Evolutionary conservation across 1,140 invertebrate species (phyloP), one percentile per base, ranked within the genome.

Genomic region (Zeugodacus cucurbitae): DNA sequence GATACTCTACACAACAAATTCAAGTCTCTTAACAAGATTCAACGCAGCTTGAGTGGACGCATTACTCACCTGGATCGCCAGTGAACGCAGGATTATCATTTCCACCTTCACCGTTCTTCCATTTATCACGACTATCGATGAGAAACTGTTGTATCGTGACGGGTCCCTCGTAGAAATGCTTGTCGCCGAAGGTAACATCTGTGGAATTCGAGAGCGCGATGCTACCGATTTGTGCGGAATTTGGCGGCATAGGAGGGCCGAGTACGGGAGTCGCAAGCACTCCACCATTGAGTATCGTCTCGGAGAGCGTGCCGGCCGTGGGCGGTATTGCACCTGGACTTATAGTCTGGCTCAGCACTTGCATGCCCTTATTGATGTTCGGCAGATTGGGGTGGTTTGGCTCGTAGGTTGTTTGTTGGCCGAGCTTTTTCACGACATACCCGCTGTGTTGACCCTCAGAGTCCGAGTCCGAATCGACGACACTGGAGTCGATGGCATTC

Each of bases 91-190:
- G 91, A 91, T 92, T 93, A 88, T 93, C 93, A 41, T 90, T 90
- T 8, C 90, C 90, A 37, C 34, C 89, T 7, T 90, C 90, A 11
- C 82, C 88, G 17, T 90, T 10, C 90, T 93, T 93, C 91, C 91
- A 92, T 70, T 93, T 93, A 14, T 93, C 90, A 6, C 92, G 91
- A 85, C 89, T 91, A 62, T 93, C 93, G 54, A 93, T 92, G 20
- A 96, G 93, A 90, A 96, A 94, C 90, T 96, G 95, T 90, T 95
- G 95, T 89, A 96, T 96, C 54, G 95, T 96, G 7, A 96, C 95
- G 1, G 95, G 95, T 26, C 95, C 95, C 88, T 96, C 95, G 90
- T 95, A 96, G 89, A 95, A 95, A 5, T 95, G 95, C 89, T 95
- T 96, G 88, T 95, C 95, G 14, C 95, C 96, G 57, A 96, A 94